Conservation (phyloP, 2,888 invertebrate genomes). For the Diadegma fenestrale region DNA sequence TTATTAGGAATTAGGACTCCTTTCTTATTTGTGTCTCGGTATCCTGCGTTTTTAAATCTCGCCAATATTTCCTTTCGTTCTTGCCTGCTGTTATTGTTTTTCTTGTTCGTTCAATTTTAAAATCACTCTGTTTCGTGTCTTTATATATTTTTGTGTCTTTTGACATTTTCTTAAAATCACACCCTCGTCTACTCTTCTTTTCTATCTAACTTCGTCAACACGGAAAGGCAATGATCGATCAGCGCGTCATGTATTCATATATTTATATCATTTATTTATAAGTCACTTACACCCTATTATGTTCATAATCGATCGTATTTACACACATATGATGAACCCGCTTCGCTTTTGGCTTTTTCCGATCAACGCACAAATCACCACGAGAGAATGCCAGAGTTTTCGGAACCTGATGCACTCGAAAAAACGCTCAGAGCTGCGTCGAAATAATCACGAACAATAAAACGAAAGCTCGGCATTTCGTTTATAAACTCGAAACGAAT, state of each 20-base stretch:
- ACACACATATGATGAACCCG: constrained; percentile 47
- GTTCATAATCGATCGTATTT: constrained; percentile 59
- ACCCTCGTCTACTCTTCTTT: constrained; percentile 41
- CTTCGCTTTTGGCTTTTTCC: constrained; percentile 45
- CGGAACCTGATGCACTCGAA: not conserved
- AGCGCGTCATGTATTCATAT: constrained; percentile 55
- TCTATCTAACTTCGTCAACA: constrained; percentile 51
- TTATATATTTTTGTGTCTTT: constrained; percentile 28
- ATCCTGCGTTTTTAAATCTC: not conserved
- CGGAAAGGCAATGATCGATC: constrained; percentile 66
- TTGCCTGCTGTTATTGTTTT: constrained; percentile 12
- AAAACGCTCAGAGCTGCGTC: not conserved
- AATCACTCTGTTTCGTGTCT: constrained; percentile 16
- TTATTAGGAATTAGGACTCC: constrained; percentile 65
- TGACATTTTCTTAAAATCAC: constrained; percentile 9
- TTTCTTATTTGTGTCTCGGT: constrained; percentile 39
- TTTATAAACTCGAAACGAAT: not conserved
- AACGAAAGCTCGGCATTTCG: not conserved
- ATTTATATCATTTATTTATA: constrained; percentile 41
- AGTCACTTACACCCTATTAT: constrained; percentile 47
- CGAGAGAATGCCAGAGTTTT: constrained; percentile 41
- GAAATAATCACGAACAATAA: not conserved
- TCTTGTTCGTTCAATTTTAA: not conserved
- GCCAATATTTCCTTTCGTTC: not conserved
- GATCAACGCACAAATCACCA: constrained; percentile 45